A percentile compares a stretch with the other conserved stretches of the same genome.
phyloP scores from a whole-genome alignment of 2,797 vertebrate species.

The Todus mexicanus region DNA sequence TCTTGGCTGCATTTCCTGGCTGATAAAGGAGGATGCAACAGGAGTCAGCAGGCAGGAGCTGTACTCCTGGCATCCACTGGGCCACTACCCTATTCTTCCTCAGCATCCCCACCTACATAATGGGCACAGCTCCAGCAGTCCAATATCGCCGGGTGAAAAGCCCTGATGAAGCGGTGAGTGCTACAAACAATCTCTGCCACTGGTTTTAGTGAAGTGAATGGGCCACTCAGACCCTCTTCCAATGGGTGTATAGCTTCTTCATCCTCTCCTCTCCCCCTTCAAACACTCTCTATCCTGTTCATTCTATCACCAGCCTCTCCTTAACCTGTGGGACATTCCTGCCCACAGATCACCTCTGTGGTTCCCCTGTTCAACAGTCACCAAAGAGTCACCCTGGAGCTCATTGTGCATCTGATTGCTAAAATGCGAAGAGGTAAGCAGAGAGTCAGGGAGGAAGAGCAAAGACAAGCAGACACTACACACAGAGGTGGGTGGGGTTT shows the following conservation, averaged over 20 bases:
- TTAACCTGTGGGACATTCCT: neutral
- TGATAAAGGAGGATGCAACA: neutral
- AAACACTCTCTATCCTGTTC: neutral
- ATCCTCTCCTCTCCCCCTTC: neutral
- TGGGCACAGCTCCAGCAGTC: neutral
- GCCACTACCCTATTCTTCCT: neutral
- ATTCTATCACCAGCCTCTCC: neutral
- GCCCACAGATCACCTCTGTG: accelerated
- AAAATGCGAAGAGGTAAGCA: accelerated
- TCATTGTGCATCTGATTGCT: accelerated
- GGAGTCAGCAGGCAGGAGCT: neutral
- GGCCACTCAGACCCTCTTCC: neutral
- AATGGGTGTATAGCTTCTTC: neutral
- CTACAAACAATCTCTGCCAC: neutral
- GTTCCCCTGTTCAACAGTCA: neutral
- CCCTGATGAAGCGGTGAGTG: neutral
- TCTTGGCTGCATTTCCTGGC: neutral
- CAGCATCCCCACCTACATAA: neutral
- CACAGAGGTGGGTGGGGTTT: neutral
- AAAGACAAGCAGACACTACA: accelerated
- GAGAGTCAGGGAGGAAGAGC: neutral
- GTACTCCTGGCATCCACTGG: accelerated
- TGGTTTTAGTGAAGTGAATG: neutral
- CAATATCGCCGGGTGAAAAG: neutral
- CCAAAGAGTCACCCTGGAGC: neutral